Evolutionary conservation across 2,888 invertebrate genomes (phyloP).

Genomic region (Carterocephalus palaemon): DNA sequence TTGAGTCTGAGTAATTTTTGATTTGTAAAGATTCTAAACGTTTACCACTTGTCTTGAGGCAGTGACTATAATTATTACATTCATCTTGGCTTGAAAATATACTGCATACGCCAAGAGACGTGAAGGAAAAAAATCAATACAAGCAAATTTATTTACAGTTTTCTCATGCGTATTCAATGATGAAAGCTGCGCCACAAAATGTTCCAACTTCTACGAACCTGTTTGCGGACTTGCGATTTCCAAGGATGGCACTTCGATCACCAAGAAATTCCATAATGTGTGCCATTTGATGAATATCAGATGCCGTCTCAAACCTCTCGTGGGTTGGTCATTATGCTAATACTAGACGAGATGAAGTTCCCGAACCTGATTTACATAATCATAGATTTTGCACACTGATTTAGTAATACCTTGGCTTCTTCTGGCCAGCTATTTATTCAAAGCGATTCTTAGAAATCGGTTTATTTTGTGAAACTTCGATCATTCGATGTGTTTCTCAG

Average conservation of each 20-base stretch:
- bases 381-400: slow-evolving; percentile 20
- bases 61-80: too few relatives aligned
- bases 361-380: slow-evolving; percentile 20
- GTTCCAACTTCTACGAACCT: slow-evolving; percentile 54
- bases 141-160: slow-evolving; percentile 7
- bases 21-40: too few relatives aligned
- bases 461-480: background rate
- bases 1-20: too few relatives aligned
- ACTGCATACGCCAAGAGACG: too few relatives aligned
- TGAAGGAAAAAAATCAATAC: background rate
- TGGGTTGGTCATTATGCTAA: slow-evolving; percentile 32
- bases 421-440: slow-evolving; percentile 7
- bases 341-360: slow-evolving; percentile 22
- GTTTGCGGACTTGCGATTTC: slow-evolving; percentile 48
- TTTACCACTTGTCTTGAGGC: too few relatives aligned
- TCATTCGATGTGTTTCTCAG: too few relatives aligned
- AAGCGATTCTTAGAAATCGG: slow-evolving; percentile 7
- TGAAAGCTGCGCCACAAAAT: slow-evolving; percentile 41
- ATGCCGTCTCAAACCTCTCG: slow-evolving; percentile 37
- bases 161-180: slow-evolving; percentile 4
- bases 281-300: slow-evolving; percentile 49
- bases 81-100: too few relatives aligned
- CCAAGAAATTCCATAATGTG: slow-evolving; percentile 48
- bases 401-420: slow-evolving; percentile 11
- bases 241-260: slow-evolving; percentile 33